Base-by-base conservation (phyloP, 2,113 vertebrate genomes). In the Perca schrenkii region DNA sequence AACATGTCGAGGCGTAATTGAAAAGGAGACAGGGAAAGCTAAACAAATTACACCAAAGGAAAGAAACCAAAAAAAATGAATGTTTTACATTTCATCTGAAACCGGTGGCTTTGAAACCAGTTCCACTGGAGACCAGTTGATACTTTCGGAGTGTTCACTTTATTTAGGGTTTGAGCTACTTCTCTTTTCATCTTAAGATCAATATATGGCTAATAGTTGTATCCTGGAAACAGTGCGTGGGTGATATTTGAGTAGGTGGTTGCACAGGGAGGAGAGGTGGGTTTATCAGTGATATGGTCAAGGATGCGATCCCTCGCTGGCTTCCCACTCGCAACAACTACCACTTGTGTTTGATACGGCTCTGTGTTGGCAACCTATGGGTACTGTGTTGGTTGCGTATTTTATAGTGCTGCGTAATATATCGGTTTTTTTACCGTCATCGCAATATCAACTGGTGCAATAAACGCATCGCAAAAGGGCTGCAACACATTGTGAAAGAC, bases 41-140 rank as follows among this genome's bases (percentile, higher is more conserved):
- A 93, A 95, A 95, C 86, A 91, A 89, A 92, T 93, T 88, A 89
- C 82, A 90, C 82, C 49, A 40, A 87, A 80, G 72, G 68, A 79
- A 82, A 74, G 78, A 75, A 79, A 86, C 50, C 64, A 68, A 68
- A 28, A 28, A 28, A 28, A 28, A 54, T 62, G 66, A 67, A 80
- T 72, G 90, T 74, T 87, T 80, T 82, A 86, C 80, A 76, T 85
- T 89, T 75, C 53, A 64, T 88, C 61, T 78, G 15, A 72, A 83
- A 84, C 85, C 73, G 67, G 57, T 43, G 72, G 80, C 84, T 92
- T 83, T 84, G 71, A 79, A 91, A 93, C 56, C 22, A 0, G 47
- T 64, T 14, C 52, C 36, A 71, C 56, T 11, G 2, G 61, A 81
- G 65, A 76, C 40, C 6, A 17, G 46, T 22, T 67, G 71, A 66